Percentiles rank a stretch among this genome's conserved stretches.
Conservation (phyloP, 2,113 vertebrate species). For the Myanophis thanlyinensis region DNA sequence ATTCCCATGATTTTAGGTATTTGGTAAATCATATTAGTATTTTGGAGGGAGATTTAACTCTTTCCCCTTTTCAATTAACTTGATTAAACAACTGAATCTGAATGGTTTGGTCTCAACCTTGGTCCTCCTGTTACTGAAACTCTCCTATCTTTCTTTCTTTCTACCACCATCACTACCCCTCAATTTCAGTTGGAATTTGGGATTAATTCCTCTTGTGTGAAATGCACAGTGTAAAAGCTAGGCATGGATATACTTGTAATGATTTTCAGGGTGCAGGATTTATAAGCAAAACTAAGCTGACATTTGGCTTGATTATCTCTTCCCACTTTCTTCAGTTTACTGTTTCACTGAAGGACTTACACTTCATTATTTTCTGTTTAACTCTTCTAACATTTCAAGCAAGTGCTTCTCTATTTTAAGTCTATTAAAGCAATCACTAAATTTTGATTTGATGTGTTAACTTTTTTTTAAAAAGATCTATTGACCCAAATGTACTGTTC, state of each 20-base stretch:
- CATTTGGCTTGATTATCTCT: conserved; percentile 18
- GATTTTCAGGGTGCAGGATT: not conserved
- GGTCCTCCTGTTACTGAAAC: not conserved
- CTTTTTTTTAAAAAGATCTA: conserved; percentile 49
- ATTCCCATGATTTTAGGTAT: conserved; percentile 25
- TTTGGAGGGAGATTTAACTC: conserved; percentile 9
- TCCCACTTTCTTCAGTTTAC: not conserved
- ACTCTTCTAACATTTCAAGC: conserved; percentile 22
- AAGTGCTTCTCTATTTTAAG: conserved; percentile 34
- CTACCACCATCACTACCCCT: not conserved
- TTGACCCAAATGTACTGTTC: conserved; percentile 58
- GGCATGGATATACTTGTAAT: not conserved
- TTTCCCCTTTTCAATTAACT: conserved; percentile 10
- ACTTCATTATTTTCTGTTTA: conserved; percentile 26
- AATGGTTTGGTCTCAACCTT: not conserved
- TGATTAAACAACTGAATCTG: not conserved
- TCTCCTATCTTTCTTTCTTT: not conserved
- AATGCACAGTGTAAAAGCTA: not conserved
- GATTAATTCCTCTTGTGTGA: not conserved
- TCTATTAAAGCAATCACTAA: conserved; percentile 51
- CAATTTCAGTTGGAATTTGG: not conserved
- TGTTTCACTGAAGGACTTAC: conserved; percentile 7
- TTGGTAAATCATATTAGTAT: conserved; percentile 30
- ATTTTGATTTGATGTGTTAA: conserved; percentile 63
- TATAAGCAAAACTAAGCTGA: not conserved